Evolutionary conservation across 2,888 invertebrate genomes (phyloP), one percentile per base, ranked within the genome.

Genomic region (Xanthia togata): DNA sequence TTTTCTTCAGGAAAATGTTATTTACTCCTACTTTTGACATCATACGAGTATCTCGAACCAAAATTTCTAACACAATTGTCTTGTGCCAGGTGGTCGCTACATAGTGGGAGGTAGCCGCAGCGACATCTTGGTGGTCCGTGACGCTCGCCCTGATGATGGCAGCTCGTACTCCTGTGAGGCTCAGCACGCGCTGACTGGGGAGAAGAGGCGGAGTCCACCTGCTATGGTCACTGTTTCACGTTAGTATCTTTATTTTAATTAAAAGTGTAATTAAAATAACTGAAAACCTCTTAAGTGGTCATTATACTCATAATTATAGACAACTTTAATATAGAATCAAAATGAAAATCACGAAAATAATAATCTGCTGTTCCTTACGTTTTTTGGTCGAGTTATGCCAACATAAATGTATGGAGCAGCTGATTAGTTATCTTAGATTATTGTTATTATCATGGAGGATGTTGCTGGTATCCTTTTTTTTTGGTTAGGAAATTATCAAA

Each of bases 131-230:
- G 98, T 98, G 90, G 97, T 98, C 50, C 97, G 98, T 35, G 97
- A 98, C 70, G 97, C 98, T 5, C 97, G 97, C 55, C 94, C 97
- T 1, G 98, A 98, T 84, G 99, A 99, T 91, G 97, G 97, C 59
- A 97, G 97, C 47, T 97, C 97, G 69, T 99, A 98, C 92, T 97
- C 98, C 60, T 99, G 99, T 90, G 97, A 98, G 87, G 98, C 98
- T 0, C 97, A 98, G 77, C 98, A 99, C 92, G 97, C 97, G 0
- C 95, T 99, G 74, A 99, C 98, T 0, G 98, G 98, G 0, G 98
- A 98, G 88, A 97, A 98, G 87, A 97, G 98, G 88, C 97, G 98
- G 83, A 98, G 98, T 89, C 97, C 98, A 53, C 96, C 98, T 0
- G 97, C 97, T 11, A 97, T 97, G 89, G 94, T 98, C 70, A 97